Conservation (phyloP, 2,888 invertebrate species). For the Ischnus inquisitorius region DNA sequence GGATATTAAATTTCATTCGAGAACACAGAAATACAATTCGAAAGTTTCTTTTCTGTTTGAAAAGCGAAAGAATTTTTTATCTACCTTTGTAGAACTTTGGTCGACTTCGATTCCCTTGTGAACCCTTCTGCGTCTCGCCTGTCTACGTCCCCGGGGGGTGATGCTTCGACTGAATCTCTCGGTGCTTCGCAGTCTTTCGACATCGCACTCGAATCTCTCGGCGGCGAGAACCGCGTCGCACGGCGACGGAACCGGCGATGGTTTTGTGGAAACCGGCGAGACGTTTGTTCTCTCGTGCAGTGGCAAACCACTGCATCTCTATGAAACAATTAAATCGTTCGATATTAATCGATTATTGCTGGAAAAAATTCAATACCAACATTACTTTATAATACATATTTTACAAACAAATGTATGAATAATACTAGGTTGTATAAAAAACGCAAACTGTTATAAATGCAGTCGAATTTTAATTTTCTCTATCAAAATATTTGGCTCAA, state of each 20-base stretch:
- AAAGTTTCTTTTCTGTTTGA: background rate
- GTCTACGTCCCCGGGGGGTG: conserved; percentile 87
- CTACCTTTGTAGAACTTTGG: conserved; percentile 81
- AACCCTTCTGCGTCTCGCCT: conserved; percentile 79
- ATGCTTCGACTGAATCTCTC: conserved; percentile 89
- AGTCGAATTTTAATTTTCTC: no score
- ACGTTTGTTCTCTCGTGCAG: conserved; percentile 84
- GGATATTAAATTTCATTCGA: background rate
- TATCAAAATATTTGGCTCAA: no score
- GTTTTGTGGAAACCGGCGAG: conserved; percentile 81
- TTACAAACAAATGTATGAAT: background rate
- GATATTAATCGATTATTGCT: background rate
- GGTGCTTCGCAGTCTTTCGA: conserved; percentile 88
- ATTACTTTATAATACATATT: background rate
- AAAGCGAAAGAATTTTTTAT: background rate
- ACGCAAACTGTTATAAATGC: no score
- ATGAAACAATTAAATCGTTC: conserved; percentile 30
- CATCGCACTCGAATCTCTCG: conserved; percentile 87
- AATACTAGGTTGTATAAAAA: no score
- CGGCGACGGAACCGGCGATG: conserved; percentile 79
- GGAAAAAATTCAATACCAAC: background rate
- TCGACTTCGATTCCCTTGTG: conserved; percentile 78
- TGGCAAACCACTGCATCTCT: conserved; percentile 82
- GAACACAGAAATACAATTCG: no score
- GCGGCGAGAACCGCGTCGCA: conserved; percentile 80